phyloP scores from a whole-genome alignment of 2,888 invertebrate species.

The Rhyacophila evoluta region DNA sequence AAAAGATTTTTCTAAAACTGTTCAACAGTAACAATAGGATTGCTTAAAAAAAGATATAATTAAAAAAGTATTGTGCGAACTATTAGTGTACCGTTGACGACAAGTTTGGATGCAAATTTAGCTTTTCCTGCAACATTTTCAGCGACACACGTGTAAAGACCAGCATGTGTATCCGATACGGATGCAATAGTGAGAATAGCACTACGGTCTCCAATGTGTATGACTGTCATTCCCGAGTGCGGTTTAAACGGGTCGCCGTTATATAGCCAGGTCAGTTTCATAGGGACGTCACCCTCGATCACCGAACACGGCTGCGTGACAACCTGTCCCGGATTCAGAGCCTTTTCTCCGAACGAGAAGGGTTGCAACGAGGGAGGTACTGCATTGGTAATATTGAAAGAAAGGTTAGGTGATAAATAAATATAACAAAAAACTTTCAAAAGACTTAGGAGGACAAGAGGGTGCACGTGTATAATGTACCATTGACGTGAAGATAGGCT shows the following conservation, averaged over 20 bases:
- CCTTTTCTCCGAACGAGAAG: conserved; percentile 73
- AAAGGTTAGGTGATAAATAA: conserved; percentile 32
- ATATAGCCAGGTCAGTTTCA: conserved; percentile 73
- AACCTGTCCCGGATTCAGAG: conserved; percentile 72
- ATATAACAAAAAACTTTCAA: conserved; percentile 5
- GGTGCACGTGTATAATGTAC: conserved; percentile 62
- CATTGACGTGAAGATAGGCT: conserved; percentile 79
- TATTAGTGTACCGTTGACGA: conserved; percentile 62
- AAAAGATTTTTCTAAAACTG: neutral
- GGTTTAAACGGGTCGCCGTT: conserved; percentile 62
- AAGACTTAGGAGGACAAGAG: conserved; percentile 57
- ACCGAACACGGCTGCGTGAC: conserved; percentile 73
- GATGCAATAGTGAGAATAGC: conserved; percentile 70
- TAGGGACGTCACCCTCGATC: conserved; percentile 74
- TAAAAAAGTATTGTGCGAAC: conserved; percentile 31
- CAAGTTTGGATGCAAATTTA: conserved; percentile 67
- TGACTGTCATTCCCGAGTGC: conserved; percentile 66
- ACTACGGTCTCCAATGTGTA: conserved; percentile 69
- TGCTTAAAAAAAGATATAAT: neutral
- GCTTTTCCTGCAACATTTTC: conserved; percentile 70
- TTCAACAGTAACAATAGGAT: conserved; percentile 7
- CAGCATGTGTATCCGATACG: conserved; percentile 70
- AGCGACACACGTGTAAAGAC: conserved; percentile 73
- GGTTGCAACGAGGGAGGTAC: conserved; percentile 69
- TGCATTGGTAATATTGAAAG: conserved; percentile 55